Evolutionary conservation across 1,140 invertebrate species (phyloP).

Genomic region (Euura lappo): DNA sequence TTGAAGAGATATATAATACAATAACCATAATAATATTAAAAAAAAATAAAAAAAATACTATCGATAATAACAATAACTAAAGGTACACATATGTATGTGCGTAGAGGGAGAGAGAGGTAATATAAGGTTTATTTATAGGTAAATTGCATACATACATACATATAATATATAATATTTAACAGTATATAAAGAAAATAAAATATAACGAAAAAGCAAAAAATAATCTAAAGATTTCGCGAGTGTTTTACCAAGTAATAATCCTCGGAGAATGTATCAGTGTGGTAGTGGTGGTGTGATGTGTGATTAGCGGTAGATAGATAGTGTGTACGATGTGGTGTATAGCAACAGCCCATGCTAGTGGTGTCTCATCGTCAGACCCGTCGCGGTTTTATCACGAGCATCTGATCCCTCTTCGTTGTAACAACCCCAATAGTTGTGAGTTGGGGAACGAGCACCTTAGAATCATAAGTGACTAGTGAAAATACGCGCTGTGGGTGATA

Average conservation of each 20-base stretch:
- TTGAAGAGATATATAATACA: neutral
- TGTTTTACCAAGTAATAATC: neutral
- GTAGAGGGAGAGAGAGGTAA: too few species aligned
- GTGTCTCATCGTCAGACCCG: constrained; percentile 35
- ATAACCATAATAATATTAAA: neutral
- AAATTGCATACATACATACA: too few species aligned
- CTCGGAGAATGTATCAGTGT: constrained; percentile 11
- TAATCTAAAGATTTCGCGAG: too few species aligned
- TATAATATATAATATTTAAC: neutral
- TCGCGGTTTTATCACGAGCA: constrained; percentile 35
- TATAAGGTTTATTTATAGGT: too few species aligned
- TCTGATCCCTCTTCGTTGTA: constrained; percentile 19
- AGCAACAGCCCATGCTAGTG: constrained; percentile 42
- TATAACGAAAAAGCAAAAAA: neutral
- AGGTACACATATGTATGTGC: neutral
- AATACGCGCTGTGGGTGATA: neutral
- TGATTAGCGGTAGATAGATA: constrained; percentile 34
- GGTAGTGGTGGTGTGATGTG: constrained; percentile 47
- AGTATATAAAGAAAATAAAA: neutral
- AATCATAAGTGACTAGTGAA: neutral
- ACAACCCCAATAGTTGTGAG: neutral
- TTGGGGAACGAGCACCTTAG: neutral
- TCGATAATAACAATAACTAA: neutral
- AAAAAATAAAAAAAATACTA: neutral
- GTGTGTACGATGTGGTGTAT: constrained; percentile 50